A percentile compares a stretch with the other conserved stretches of the same genome.
Evolutionary conservation across 2,113 vertebrate genomes (phyloP).

Genomic region (Actenoides lindsayi): DNA sequence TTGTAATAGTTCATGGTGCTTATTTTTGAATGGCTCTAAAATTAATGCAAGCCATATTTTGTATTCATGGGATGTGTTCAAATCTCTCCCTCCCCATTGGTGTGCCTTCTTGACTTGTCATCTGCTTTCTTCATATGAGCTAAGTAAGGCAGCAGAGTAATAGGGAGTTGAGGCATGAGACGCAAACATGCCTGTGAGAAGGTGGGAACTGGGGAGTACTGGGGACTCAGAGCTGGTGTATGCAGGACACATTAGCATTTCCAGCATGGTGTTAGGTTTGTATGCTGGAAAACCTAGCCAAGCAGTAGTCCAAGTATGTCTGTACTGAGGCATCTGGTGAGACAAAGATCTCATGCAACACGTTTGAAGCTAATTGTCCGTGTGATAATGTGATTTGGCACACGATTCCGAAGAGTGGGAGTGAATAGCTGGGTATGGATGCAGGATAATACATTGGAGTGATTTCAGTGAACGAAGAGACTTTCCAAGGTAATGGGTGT

Average conservation of each 20-base stretch:
- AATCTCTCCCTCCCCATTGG: background rate
- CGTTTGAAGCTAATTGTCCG: constrained; percentile 1
- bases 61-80: background rate
- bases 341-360: background rate
- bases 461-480: background rate
- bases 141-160: background rate
- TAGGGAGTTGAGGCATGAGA: background rate
- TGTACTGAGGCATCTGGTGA: background rate
- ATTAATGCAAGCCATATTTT: background rate
- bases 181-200: background rate
- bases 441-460: background rate
- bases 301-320: constrained; percentile 47
- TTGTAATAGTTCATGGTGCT: background rate
- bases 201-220: background rate
- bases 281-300: constrained; percentile 14
- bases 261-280: background rate
- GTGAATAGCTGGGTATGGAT: constrained; percentile 22
- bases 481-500: constrained; percentile 27
- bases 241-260: background rate
- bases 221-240: background rate
- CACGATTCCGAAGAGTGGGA: background rate
- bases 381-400: constrained; percentile 49
- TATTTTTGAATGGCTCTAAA: background rate
- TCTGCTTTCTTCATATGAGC: background rate
- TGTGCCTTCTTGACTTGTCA: background rate